These are phyloP conservation scores for Malurus leucopterus DNA, from an alignment of 2,797 vertebrate genomes.

Conservation along the genomic window DNA sequence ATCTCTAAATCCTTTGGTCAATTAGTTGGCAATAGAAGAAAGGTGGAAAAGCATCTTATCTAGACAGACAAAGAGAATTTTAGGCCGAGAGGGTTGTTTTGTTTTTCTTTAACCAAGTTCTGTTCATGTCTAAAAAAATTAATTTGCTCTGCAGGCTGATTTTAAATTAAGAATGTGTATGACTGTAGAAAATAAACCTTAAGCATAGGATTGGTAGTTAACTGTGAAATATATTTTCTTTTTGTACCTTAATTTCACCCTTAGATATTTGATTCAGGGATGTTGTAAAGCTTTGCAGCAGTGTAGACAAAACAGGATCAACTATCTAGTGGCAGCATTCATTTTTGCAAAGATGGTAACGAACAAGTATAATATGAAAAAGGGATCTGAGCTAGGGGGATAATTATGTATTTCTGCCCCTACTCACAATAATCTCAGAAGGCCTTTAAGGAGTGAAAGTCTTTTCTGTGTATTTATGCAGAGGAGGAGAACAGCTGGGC, in stretches of 20 bases:
- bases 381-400: neutral
- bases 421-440: neutral
- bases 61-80: neutral
- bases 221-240: neutral
- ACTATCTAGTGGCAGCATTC: neutral
- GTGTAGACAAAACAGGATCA: constrained; percentile 6
- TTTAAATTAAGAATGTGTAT: neutral
- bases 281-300: neutral
- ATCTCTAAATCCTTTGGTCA: neutral
- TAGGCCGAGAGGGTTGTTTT: neutral
- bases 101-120: neutral
- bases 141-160: neutral
- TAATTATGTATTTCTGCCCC: neutral
- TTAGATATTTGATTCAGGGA: neutral
- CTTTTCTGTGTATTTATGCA: neutral
- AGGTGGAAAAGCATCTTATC: neutral
- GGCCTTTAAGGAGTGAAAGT: neutral
- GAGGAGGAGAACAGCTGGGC: neutral
- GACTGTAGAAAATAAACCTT: neutral
- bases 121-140: neutral
- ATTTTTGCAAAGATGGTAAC: neutral
- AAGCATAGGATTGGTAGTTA: neutral
- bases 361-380: neutral
- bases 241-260: neutral
- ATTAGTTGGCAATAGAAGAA: neutral